Percentiles rank a stretch among this genome's conserved stretches.
These are phyloP conservation scores for Cyaniris semiargus DNA, from an alignment of 2,888 invertebrate species.

Conservation along the genomic window DNA sequence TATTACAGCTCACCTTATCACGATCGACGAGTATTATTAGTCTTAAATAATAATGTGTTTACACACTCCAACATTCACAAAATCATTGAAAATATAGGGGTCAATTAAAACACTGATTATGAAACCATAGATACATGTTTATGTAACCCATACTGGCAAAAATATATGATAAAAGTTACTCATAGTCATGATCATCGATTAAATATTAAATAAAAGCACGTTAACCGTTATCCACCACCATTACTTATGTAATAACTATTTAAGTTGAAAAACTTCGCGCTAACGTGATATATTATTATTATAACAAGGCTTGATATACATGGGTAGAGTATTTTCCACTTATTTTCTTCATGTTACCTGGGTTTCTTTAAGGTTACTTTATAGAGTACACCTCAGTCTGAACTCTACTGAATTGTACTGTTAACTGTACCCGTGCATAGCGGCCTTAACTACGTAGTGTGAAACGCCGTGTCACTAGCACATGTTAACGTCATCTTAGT, in stretches of 20 bases:
- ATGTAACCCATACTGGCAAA: conserved; percentile 56
- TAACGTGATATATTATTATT: neutral
- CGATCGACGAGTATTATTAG: neutral
- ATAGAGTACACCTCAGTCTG: neutral
- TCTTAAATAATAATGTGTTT: neutral
- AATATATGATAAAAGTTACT: conserved; percentile 67
- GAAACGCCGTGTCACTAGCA: neutral
- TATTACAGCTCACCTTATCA: neutral
- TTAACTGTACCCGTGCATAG: neutral
- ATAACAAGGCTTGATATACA: neutral
- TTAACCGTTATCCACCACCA: conserved; percentile 69
- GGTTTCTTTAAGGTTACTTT: neutral
- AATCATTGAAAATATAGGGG: conserved; percentile 1
- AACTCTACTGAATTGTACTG: neutral
- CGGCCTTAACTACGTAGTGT: neutral
- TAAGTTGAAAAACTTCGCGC: conserved; percentile 44
- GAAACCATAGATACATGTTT: conserved; percentile 60
- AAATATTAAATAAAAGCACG: conserved; percentile 66
- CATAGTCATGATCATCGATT: conserved; percentile 62
- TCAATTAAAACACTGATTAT: conserved; percentile 53
- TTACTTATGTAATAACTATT: conserved; percentile 60
- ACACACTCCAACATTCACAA: neutral
- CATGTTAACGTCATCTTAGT: neutral
- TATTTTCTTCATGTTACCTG: too few relatives aligned
- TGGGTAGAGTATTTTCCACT: neutral